Conservation (phyloP, 2,113 vertebrate species). For the Poeciliopsis retropinna region DNA sequence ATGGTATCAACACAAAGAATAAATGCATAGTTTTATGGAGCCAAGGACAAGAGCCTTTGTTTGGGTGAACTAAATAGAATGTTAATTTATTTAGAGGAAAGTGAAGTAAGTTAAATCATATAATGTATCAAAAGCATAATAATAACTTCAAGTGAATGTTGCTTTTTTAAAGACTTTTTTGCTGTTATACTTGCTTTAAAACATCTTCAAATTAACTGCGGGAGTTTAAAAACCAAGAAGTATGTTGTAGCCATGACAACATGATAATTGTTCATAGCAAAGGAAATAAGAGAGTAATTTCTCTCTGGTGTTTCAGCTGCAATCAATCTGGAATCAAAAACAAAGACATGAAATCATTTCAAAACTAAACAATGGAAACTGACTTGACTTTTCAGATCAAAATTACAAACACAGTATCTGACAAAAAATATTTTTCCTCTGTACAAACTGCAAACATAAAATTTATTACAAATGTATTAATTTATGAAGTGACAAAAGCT, state of each 20-base stretch:
- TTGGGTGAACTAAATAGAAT: not conserved
- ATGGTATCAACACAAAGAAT: not conserved
- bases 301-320: not conserved
- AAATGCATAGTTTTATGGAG: not conserved
- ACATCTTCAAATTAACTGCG: slow-evolving; percentile 5
- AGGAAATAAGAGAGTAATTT: not conserved
- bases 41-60: not conserved
- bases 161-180: not conserved
- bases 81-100: not conserved
- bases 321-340: not conserved
- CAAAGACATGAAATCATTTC: not conserved
- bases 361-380: not conserved
- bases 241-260: slow-evolving; percentile 43
- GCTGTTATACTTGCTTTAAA: not conserved
- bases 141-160: not conserved
- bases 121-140: not conserved
- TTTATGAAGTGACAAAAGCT: not conserved
- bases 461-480: not conserved
- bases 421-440: too few species aligned
- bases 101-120: not conserved
- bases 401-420: not conserved
- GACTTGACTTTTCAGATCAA: slow-evolving; percentile 27
- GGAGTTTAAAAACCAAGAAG: slow-evolving; percentile 20
- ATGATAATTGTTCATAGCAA: slow-evolving; percentile 9
- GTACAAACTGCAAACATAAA: not conserved